A percentile compares a stretch with the other conserved stretches of the same genome.
These are phyloP conservation scores for Misgurnus anguillicaudatus DNA, from an alignment of 2,113 vertebrate genomes.

Conservation along the genomic window DNA sequence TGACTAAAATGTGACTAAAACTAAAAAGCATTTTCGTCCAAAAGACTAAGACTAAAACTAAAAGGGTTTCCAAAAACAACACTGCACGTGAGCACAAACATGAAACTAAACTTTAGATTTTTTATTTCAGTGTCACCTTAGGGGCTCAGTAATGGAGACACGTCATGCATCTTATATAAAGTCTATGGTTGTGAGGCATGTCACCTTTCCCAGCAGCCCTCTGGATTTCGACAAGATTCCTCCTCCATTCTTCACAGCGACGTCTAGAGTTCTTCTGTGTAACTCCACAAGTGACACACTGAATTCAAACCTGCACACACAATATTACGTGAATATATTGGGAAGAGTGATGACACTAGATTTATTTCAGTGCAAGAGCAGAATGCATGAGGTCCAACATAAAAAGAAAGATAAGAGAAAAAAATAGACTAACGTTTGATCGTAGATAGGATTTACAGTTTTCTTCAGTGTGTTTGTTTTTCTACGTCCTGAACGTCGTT, in stretches of 20 bases:
- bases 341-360: background rate
- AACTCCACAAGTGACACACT: conserved; percentile 87
- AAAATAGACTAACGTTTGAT: conserved; percentile 82
- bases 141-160: too few relatives aligned
- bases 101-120: too few relatives aligned
- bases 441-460: conserved; percentile 87
- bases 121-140: too few relatives aligned
- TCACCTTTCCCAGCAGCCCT: conserved; percentile 94
- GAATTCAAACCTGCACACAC: conserved; percentile 85
- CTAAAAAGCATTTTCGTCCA: too few relatives aligned
- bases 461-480: conserved; percentile 93
- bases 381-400: background rate
- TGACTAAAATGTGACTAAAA: too few relatives aligned
- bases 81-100: too few relatives aligned
- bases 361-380: background rate
- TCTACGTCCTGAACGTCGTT: conserved; percentile 90
- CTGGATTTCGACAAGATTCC: conserved; percentile 94
- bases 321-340: background rate
- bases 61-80: too few relatives aligned
- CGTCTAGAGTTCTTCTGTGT: conserved; percentile 87
- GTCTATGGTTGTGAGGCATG: background rate
- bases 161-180: too few relatives aligned
- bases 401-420: background rate
- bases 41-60: too few relatives aligned
- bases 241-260: conserved; percentile 95